A percentile compares a stretch with the other conserved stretches of the same genome.
phyloP scores from a whole-genome alignment of 1,140 invertebrate species.

The Heliconius nattereri region DNA sequence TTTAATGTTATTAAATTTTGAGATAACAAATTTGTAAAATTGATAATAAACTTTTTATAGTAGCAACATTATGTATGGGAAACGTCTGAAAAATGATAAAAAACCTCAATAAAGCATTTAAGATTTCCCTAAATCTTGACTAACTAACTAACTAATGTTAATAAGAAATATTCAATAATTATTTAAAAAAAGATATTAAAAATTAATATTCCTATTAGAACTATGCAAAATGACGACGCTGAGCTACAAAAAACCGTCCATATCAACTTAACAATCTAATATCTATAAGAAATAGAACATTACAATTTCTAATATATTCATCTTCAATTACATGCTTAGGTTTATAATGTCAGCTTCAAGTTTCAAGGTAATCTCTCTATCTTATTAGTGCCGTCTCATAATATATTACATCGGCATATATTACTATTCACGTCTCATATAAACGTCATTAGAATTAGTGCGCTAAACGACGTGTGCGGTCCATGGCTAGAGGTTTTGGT shows the following conservation, averaged over 20 bases:
- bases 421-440: slow-evolving; percentile 78
- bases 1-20: no score
- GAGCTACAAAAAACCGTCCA: neutral
- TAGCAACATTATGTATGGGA: no score
- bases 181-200: neutral
- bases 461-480: slow-evolving; percentile 71
- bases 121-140: no score
- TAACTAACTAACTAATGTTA: no score
- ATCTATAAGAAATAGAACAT: neutral
- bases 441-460: slow-evolving; percentile 80
- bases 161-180: no score
- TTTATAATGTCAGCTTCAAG: slow-evolving; percentile 33
- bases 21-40: no score
- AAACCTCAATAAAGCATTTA: no score
- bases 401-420: slow-evolving; percentile 75
- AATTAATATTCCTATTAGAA: neutral
- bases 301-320: slow-evolving; percentile 8
- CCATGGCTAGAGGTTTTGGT: slow-evolving; percentile 29
- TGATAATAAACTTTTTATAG: no score
- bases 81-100: no score
- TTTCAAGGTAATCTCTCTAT: slow-evolving; percentile 51
- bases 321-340: slow-evolving; percentile 26
- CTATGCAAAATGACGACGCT: neutral
- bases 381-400: slow-evolving; percentile 58
- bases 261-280: neutral